A percentile compares a stretch with the other conserved stretches of the same genome.
Evolutionary conservation across 2,888 invertebrate genomes (phyloP).

Genomic region (Boloria selene): DNA sequence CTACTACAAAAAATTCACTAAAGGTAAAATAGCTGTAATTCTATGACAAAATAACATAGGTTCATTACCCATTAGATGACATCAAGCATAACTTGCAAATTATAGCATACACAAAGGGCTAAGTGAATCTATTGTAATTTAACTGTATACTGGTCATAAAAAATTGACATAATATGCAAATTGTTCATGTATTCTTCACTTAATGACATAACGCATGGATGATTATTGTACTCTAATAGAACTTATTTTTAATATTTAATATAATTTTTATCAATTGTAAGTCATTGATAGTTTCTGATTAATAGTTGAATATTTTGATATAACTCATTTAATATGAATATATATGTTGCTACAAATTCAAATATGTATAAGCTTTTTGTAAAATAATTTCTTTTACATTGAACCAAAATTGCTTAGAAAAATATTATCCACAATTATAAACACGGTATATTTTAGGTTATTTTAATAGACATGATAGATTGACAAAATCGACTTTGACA

Average conservation of each 20-base stretch:
- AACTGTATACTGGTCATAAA: conserved; percentile 12
- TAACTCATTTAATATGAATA: too few species aligned
- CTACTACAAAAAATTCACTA: not conserved
- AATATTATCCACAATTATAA: too few species aligned
- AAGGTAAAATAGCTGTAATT: not conserved
- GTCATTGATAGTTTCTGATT: too few species aligned
- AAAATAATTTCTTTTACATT: too few species aligned
- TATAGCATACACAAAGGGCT: conserved; percentile 10
- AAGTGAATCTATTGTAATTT: conserved; percentile 3
- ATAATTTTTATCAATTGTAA: too few species aligned
- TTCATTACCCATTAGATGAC: conserved; percentile 17
- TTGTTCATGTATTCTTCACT: conserved; percentile 6
- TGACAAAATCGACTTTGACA: not conserved
- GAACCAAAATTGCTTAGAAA: too few species aligned
- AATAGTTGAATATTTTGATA: too few species aligned
- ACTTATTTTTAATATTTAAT: too few species aligned
- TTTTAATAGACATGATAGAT: not conserved
- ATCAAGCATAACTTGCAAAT: conserved; percentile 3
- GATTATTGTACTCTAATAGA: not conserved
- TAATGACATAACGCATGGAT: conserved; percentile 3
- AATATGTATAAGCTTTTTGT: too few species aligned
- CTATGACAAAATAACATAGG: not conserved
- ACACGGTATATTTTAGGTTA: not conserved
- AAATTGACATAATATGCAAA: conserved; percentile 13
- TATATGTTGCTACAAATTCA: too few species aligned